phyloP scores from a whole-genome alignment of 2,797 vertebrate species.

The Pempheris klunzingeri region DNA sequence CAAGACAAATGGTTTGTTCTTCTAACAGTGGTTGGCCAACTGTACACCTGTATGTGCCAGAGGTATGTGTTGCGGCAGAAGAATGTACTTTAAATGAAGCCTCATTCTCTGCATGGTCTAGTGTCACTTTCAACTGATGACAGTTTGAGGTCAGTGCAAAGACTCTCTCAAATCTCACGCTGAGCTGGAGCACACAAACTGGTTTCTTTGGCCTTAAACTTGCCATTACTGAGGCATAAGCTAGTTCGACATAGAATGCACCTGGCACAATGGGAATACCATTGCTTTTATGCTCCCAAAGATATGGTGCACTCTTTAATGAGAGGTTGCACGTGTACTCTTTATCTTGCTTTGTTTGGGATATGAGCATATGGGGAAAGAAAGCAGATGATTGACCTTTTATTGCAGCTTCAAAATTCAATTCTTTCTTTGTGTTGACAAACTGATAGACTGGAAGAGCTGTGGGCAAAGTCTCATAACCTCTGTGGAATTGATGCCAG shows the following conservation, averaged over 20 bases:
- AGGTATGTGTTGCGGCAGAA: constrained; percentile 80
- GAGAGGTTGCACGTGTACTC: constrained; percentile 84
- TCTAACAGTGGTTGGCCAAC: constrained; percentile 67
- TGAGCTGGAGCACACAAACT: constrained; percentile 81
- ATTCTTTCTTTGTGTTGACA: constrained; percentile 81
- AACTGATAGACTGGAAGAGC: constrained; percentile 89
- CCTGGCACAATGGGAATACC: constrained; percentile 87
- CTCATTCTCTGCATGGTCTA: constrained; percentile 70
- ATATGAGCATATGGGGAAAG: constrained; percentile 77
- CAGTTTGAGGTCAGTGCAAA: constrained; percentile 82
- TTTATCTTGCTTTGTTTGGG: constrained; percentile 57
- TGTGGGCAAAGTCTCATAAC: constrained; percentile 81
- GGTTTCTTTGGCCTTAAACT: constrained; percentile 81
- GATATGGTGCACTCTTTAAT: constrained; percentile 68
- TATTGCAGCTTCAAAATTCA: constrained; percentile 80
- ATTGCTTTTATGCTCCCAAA: constrained; percentile 90
- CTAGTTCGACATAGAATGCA: constrained; percentile 88
- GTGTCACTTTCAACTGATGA: constrained; percentile 80
- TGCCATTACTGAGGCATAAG: constrained; percentile 84
- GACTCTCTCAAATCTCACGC: constrained; percentile 84
- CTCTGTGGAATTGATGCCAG: constrained; percentile 84
- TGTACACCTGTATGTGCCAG: constrained; percentile 78
- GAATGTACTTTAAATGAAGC: constrained; percentile 86
- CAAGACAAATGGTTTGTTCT: constrained; percentile 81
- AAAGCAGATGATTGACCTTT: constrained; percentile 66